phyloP scores from a whole-genome alignment of 2,888 invertebrate species.

The Oeneis ivallda region DNA sequence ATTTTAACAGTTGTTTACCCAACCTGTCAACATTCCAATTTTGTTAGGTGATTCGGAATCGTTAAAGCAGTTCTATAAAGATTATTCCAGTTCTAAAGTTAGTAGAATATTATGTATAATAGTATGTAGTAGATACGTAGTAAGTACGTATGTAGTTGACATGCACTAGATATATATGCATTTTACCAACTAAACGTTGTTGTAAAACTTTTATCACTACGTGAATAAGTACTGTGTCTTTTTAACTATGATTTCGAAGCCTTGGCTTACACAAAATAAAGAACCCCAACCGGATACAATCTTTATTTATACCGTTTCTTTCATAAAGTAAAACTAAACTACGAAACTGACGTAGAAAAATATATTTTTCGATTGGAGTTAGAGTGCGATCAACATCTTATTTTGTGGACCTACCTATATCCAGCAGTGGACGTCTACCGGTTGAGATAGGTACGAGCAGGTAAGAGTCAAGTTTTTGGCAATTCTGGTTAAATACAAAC shows the following conservation, averaged over 20 bases:
- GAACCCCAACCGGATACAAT: constrained; percentile 21
- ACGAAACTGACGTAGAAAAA: constrained; percentile 4
- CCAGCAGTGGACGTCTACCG: too few species aligned
- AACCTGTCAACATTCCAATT: too few species aligned
- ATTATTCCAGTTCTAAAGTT: too few species aligned
- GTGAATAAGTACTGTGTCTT: constrained; percentile 19
- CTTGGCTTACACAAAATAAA: constrained; percentile 21
- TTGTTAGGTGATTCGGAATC: too few species aligned
- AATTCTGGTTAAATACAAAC: too few species aligned
- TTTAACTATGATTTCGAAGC: constrained; percentile 21
- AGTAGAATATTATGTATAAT: too few species aligned
- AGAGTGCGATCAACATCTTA: neutral
- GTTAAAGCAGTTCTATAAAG: too few species aligned
- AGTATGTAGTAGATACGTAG: too few species aligned
- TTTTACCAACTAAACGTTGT: constrained; percentile 1
- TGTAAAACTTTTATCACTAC: constrained; percentile 8
- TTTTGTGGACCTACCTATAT: too few species aligned
- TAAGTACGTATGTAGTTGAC: neutral
- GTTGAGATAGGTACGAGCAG: too few species aligned
- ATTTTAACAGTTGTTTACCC: too few species aligned
- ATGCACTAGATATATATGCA: constrained; percentile 10
- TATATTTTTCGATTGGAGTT: neutral
- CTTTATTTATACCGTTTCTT: constrained; percentile 21
- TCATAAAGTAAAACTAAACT: constrained; percentile 12
- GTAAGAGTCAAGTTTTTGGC: too few species aligned